Evolutionary conservation across 1,140 invertebrate species (phyloP).

Genomic region (Arctopsyche grandis): DNA sequence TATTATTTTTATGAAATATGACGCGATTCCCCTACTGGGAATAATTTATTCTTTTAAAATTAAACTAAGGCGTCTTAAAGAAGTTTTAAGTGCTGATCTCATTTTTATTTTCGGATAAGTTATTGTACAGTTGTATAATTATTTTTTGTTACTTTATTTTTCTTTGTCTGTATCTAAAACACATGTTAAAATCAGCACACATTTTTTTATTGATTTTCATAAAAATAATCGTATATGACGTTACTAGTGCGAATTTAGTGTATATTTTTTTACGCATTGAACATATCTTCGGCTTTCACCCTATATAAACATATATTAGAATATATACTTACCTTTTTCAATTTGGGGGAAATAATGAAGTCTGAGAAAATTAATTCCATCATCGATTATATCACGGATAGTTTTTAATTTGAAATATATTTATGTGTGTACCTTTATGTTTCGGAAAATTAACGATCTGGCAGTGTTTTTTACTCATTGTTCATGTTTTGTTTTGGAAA

Average conservation of each 20-base stretch:
- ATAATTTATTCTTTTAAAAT: neutral
- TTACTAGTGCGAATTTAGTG: neutral
- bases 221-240: slow-evolving; percentile 9
- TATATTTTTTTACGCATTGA: neutral
- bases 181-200: slow-evolving; percentile 14
- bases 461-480: slow-evolving; percentile 10
- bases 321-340: neutral
- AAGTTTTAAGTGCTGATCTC: neutral
- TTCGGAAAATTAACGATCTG: slow-evolving; percentile 35
- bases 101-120: neutral
- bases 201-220: neutral
- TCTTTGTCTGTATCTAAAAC: neutral
- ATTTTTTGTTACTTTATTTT: neutral
- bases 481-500: slow-evolving; percentile 5
- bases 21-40: neutral
- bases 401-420: neutral
- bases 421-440: neutral
- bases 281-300: neutral
- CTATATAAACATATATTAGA: neutral
- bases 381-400: slow-evolving; percentile 13
- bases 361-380: neutral
- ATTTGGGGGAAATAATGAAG: neutral
- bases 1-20: neutral
- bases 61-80: neutral
- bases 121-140: slow-evolving; percentile 6